Evolutionary conservation across 1,140 invertebrate genomes (phyloP).

Genomic region (Chironomus tepperi): DNA sequence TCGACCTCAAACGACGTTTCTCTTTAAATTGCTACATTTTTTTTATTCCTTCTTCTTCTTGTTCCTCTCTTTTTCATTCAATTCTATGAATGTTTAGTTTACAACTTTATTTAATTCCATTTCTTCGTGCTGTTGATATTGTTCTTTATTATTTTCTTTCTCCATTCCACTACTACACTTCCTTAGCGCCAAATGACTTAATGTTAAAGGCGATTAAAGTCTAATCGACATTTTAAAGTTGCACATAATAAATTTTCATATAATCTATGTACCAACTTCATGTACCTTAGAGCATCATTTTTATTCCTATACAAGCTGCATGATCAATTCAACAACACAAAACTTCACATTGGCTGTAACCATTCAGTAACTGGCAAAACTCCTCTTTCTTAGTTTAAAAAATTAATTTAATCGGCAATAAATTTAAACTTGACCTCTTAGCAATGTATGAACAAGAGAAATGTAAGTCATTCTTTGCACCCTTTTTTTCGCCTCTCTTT

Average conservation of each 20-base stretch:
- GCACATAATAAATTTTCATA: conserved; percentile 14
- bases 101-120: conserved; percentile 3
- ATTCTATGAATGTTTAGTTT: background rate
- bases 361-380: too few species aligned
- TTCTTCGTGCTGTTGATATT: background rate
- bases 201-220: conserved; percentile 14
- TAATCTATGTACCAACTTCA: background rate
- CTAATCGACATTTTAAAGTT: conserved; percentile 8
- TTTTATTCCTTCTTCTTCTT: too few species aligned
- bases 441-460: too few species aligned
- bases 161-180: background rate
- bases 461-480: too few species aligned
- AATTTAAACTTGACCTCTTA: conserved; percentile 4
- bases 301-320: background rate
- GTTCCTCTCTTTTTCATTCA: background rate
- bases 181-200: background rate
- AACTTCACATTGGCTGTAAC: too few species aligned
- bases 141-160: background rate
- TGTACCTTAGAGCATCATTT: background rate
- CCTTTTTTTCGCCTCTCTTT: too few species aligned
- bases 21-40: too few species aligned
- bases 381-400: background rate
- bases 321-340: too few species aligned
- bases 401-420: conserved; percentile 15
- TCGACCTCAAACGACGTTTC: too few species aligned